Base-by-base conservation (phyloP, 2,113 vertebrate genomes). In the Callaeas wilsoni region DNA sequence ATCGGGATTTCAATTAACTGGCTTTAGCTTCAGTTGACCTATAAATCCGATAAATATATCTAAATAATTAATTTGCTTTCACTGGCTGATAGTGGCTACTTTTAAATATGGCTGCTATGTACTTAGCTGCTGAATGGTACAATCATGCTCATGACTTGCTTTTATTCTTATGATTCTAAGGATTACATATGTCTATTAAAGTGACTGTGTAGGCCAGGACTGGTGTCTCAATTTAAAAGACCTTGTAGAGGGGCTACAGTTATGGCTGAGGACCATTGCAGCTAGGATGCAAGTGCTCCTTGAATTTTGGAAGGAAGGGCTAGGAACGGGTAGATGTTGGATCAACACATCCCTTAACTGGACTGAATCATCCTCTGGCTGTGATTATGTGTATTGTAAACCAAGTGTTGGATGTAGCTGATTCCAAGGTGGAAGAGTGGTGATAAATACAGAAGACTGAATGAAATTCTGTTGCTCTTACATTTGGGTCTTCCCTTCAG, bases 61-160 rank as follows among this genome's bases (percentile, higher is more conserved):
- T 95, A 95, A 96, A 96, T 95, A 93, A 96, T 96, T 95, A n/a
- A 84, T 94, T 83, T 92, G 50, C 68, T 81, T 91, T 84, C 18
- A 22, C 23, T 91, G 84, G n/a, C 57, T 89, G 32, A 30, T 86
- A 55, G 39, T 60, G 37, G 41, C 73, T 42, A 53, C 57, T 82
- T 80, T 90, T 86, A 77, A 71, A 76, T 55, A 56, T 55, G 47
- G 5, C 67, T 69, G 37, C 60, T 52, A 3, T 20, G 30, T 47
- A 47, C 63, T 41, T 52, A 41, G 25, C 62, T 70, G n/a, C 67
- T 76, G 50, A 94, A 79, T 80, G 64, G 37, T 85, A 50, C 41
- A 67, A 52, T 44, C 53, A 4, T 92, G n/a, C 35, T 78, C 17
- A 53, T 32, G 84, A 78, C 14, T 85, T 74, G 33, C 29, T 65